phyloP scores from a whole-genome alignment of 2,113 vertebrate genomes.

The Pygoscelis adeliae region DNA sequence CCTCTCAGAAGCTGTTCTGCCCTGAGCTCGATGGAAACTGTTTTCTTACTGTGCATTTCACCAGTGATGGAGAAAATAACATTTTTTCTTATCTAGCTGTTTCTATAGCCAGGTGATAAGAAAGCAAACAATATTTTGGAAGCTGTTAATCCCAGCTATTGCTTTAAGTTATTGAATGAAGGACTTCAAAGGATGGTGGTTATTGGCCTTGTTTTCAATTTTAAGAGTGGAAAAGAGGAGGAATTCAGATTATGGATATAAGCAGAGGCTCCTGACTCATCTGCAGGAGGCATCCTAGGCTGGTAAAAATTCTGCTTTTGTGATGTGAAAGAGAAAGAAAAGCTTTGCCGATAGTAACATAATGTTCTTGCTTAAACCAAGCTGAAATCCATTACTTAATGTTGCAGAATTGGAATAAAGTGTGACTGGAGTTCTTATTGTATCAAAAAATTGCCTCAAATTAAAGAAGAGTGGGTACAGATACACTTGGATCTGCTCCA shows the following conservation, averaged over 20 bases:
- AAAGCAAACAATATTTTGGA: background rate
- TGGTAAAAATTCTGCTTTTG: slow-evolving; percentile 10
- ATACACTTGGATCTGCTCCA: slow-evolving; percentile 36
- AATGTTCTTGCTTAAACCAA: slow-evolving; percentile 42
- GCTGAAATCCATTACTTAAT: slow-evolving; percentile 46
- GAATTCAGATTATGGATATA: background rate
- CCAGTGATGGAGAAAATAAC: background rate
- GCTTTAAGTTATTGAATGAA: background rate
- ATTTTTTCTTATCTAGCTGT: background rate
- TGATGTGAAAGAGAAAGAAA: background rate
- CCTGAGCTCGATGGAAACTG: background rate
- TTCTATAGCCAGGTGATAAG: background rate
- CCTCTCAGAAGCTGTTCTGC: background rate
- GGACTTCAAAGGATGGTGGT: background rate
- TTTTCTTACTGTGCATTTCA: background rate
- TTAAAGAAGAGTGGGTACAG: slow-evolving; percentile 39
- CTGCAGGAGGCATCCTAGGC: background rate
- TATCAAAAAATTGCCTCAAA: background rate
- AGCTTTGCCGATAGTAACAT: background rate
- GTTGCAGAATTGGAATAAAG: slow-evolving; percentile 13
- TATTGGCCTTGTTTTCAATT: background rate
- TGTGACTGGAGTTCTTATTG: slow-evolving; percentile 1
- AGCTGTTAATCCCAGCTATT: background rate
- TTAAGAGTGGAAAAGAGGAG: background rate
- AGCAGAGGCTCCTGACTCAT: background rate